Base-by-base conservation (phyloP, 2,797 vertebrate genomes). In the Telmatherina bonti region DNA sequence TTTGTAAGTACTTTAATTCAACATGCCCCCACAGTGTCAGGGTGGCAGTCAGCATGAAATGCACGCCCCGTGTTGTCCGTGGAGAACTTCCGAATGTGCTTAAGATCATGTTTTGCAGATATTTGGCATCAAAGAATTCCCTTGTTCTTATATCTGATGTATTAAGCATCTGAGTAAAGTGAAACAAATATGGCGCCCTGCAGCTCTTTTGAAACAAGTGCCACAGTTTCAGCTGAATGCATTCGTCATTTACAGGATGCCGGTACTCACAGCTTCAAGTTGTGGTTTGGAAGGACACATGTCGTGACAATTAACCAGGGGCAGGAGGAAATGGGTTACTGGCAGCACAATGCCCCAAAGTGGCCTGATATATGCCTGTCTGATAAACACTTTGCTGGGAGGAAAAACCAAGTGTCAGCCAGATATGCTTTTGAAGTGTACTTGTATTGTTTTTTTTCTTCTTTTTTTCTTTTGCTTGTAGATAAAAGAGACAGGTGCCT, bases 401-500 rank as follows among this genome's bases (percentile, higher is more conserved):
- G 89, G 85, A 89, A 91, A 91, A 90, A 85, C 62, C 78, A 81
- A 82, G 89, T 85, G 85, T 92, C 81, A 87, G 83, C 85, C 84
- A 86, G 91, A 94, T 91, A 52, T 68, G 82, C 93, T 89, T 92
- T 93, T 94, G 92, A 93, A 91, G 89, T 91, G 85, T 90, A 84
- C 83, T 79, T 78, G 82, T 78, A 83, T 93, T 93, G 91, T 93
- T 77, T 76, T 80, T 75, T 62, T 49, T 29, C 5, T 38, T 38
- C 41, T 29, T 33, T 56, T 61, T 18, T 18, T 41, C 11, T 43
- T 18, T 20, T 43, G 6, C 41, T 36, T 30, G 74, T 68, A 89
- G 91, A 94, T 93, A 91, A 94, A 94, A 92, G 92, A 79, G 87
- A 56, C 81, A 83, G 83, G 82, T 81, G 87, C 67, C 86, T 90